Evolutionary conservation across 2,113 vertebrate species (phyloP).

Genomic region (Grammomys surdaster): DNA sequence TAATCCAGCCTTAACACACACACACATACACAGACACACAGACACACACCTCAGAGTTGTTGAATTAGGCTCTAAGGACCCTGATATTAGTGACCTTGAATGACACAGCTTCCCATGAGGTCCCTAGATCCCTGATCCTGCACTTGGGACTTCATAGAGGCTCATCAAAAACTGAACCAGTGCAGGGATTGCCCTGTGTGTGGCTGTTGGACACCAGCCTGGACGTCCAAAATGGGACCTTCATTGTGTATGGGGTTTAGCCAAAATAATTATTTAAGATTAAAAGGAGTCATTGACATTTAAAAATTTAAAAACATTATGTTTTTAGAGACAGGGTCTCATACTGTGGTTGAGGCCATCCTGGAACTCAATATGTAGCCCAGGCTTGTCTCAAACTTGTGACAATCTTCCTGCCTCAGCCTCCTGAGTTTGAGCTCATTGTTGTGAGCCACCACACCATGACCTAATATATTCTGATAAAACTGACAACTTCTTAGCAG

Average conservation of each 20-base stretch:
- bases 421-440: background rate
- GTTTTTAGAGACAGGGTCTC: background rate
- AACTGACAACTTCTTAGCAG: background rate
- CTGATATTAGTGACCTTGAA: background rate
- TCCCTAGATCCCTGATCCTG: background rate
- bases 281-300: background rate
- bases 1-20: background rate
- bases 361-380: background rate
- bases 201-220: background rate
- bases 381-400: background rate
- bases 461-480: background rate
- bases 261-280: background rate
- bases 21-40: no score
- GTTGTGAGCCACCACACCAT: background rate
- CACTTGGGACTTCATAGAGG: background rate
- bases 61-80: background rate
- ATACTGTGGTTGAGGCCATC: background rate
- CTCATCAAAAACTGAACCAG: background rate
- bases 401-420: background rate
- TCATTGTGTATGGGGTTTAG: background rate
- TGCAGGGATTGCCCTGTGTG: background rate
- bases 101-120: background rate
- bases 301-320: background rate
- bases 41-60: no score
- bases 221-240: background rate